These are phyloP conservation scores for Bradypodion pumilum DNA, from an alignment of 2,797 vertebrate genomes.

Conservation along the genomic window DNA sequence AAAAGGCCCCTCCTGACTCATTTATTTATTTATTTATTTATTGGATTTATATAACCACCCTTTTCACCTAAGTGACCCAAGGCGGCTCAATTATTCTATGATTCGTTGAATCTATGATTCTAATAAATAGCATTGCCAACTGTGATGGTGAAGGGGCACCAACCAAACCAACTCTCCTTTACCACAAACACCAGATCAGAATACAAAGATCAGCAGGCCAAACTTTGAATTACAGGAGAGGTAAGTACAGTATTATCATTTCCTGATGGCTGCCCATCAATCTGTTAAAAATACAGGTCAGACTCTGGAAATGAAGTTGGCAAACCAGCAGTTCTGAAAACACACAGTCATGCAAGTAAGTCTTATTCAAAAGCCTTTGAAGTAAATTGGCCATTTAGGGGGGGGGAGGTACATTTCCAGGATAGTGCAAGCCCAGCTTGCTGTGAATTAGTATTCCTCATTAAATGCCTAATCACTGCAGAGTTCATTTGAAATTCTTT, in stretches of 20 bases:
- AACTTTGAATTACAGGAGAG: background rate
- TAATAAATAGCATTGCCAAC: background rate
- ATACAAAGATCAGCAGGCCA: background rate
- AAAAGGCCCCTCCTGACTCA: too few relatives aligned
- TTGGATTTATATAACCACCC: too few relatives aligned
- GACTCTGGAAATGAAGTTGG: background rate
- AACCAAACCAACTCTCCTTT: background rate
- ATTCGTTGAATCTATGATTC: too few relatives aligned
- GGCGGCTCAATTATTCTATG: too few relatives aligned
- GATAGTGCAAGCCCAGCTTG: background rate
- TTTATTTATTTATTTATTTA: too few relatives aligned
- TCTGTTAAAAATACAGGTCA: background rate
- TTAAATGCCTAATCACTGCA: slow-evolving; percentile 58
- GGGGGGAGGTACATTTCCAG: background rate
- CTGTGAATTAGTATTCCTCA: slow-evolving; percentile 48
- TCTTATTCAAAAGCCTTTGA: slow-evolving; percentile 1
- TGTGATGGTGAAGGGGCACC: background rate
- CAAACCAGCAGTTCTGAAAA: background rate
- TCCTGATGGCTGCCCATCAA: background rate
- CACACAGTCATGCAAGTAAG: background rate
- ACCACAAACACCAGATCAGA: background rate
- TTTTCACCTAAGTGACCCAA: too few relatives aligned
- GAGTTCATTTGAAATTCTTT: slow-evolving; percentile 58
- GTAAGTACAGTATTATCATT: background rate
- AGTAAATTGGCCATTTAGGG: background rate